Base-by-base conservation (phyloP, 2,113 vertebrate species). In the Pomatorhinus ruficollis region DNA sequence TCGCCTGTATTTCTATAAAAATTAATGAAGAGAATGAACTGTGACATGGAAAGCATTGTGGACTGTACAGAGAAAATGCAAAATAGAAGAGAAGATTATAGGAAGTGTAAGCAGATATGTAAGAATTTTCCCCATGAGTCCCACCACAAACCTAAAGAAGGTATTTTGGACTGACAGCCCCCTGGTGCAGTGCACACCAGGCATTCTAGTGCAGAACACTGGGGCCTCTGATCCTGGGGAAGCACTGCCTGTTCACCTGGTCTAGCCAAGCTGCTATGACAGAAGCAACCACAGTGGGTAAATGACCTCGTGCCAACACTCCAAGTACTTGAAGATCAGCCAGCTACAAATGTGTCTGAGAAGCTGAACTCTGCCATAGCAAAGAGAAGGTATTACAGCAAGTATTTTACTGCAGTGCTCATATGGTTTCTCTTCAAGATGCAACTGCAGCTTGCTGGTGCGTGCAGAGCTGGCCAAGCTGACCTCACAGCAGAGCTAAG, bases 131-230 rank as follows among this genome's bases (percentile, higher is more conserved):
- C 30, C 22, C 4, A 0, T 21, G 45, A 44, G 31, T 35, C 22
- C 37, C 22, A 52, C 27, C 19, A 19, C 37, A 81, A 57, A 40
- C 23, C n/a, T 44, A 28, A 61, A 35, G n/a, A 57, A 53, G 15
- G 40, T 19, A 28, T 77, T 92, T 63, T 69, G 71, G 42, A 25
- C 35, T 63, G 30, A 3, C 40, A 87, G 77, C 3, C 22, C 10
- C 8, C 9, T 4, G 1, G 44, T 31, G 28, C n/a, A 68, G 50
- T 39, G 25, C 37, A 33, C 16, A 28, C 40, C 50, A 53, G 30
- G 31, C 56, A 27, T 2, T 9, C 12, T 0, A 12, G 23, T 15
- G 47, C 50, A 44, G 57, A 63, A 24, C 0, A 0, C 19, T 16
- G 24, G 21, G 11, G 9, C 11, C 1, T 13, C 4, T 71, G 42